These are phyloP conservation scores for Babylonia areolata DNA, from an alignment of 1,140 invertebrate genomes.

Conservation along the genomic window DNA sequence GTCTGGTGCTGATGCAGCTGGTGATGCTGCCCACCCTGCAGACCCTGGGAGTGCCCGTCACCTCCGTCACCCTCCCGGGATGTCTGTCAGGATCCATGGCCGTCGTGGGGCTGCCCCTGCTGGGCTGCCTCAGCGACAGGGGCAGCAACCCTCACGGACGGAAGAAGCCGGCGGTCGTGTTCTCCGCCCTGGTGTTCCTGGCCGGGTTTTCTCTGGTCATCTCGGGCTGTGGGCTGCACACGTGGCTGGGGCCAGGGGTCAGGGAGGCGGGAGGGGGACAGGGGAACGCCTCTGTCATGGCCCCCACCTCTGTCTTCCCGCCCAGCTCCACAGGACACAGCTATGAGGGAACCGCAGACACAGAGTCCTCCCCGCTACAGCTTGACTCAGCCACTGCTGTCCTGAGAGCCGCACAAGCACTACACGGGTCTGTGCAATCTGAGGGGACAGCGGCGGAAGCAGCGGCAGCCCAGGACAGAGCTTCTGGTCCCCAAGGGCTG, in stretches of 20 bases:
- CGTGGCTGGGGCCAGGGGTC: background rate
- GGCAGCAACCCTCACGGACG: constrained; percentile 3
- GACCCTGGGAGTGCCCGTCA: constrained; percentile 12
- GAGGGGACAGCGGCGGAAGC: background rate
- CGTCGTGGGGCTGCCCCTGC: background rate
- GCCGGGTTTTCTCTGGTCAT: background rate
- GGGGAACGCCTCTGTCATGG: background rate
- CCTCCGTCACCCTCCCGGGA: constrained; percentile 9
- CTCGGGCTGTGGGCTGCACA: background rate
- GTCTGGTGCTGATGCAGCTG: constrained; percentile 8
- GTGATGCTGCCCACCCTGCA: background rate
- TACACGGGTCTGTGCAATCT: background rate
- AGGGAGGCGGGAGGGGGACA: no score
- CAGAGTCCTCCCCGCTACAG: background rate
- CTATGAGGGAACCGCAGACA: background rate
- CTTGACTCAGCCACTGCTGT: background rate
- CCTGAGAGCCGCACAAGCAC: background rate
- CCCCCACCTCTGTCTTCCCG: no score
- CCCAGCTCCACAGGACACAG: background rate
- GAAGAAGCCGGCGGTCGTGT: constrained; percentile 29
- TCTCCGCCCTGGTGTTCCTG: background rate
- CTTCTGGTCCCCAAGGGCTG: background rate
- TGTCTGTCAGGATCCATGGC: background rate
- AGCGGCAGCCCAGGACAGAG: background rate
- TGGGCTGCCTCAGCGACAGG: background rate